These are phyloP conservation scores for Beris morrisii DNA, from an alignment of 2,888 invertebrate genomes.

Conservation along the genomic window DNA sequence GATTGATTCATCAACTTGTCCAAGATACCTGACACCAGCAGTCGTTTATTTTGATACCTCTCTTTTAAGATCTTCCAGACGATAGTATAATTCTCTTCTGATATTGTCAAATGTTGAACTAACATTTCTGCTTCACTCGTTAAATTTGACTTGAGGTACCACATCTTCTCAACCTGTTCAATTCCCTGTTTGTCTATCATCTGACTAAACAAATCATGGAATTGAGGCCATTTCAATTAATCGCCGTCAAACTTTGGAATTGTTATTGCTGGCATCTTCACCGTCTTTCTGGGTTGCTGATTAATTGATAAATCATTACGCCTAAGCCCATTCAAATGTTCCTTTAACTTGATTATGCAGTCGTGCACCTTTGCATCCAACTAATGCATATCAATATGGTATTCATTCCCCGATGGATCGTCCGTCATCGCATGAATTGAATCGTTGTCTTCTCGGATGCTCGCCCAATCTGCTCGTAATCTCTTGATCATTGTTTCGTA, in stretches of 20 bases:
- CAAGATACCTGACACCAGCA: background rate
- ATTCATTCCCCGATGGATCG: background rate
- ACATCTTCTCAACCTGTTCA: too few relatives aligned
- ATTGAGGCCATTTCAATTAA: conserved; percentile 31
- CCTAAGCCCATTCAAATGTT: background rate
- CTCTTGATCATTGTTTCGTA: too few relatives aligned
- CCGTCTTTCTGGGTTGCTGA: background rate
- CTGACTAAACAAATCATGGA: too few relatives aligned
- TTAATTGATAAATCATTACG: background rate
- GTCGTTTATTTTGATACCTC: conserved; percentile 1
- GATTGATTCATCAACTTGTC: conserved; percentile 10
- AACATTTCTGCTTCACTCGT: too few relatives aligned
- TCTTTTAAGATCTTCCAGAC: conserved; percentile 3
- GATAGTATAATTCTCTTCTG: conserved; percentile 8
- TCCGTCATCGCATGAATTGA: background rate
- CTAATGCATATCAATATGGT: background rate
- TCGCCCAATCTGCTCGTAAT: too few relatives aligned
- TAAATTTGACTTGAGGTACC: too few relatives aligned
- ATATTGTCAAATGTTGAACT: too few relatives aligned
- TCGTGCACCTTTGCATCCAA: background rate
- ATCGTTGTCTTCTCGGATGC: background rate
- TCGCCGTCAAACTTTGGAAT: conserved; percentile 33
- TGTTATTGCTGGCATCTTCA: conserved; percentile 26
- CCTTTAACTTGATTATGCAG: background rate
- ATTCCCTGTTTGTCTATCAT: too few relatives aligned